Percentiles rank a stretch among this genome's conserved stretches.
These are phyloP conservation scores for Alitta virens DNA, from an alignment of 2,888 invertebrate species.

Conservation along the genomic window DNA sequence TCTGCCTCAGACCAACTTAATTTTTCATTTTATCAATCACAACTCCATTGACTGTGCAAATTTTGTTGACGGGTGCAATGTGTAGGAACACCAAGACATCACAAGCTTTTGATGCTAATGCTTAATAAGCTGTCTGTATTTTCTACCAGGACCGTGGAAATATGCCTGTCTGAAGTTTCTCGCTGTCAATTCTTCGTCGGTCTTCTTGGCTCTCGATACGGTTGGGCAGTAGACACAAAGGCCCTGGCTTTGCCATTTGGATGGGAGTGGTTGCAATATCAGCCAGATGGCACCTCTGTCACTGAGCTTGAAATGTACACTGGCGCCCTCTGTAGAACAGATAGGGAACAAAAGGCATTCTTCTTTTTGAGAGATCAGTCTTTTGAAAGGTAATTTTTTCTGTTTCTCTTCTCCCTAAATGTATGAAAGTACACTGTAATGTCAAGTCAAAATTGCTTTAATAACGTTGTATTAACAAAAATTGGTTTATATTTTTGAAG, in stretches of 20 bases:
- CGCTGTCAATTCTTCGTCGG: slow-evolving; percentile 58
- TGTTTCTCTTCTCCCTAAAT: too few species aligned
- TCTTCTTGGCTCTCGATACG: slow-evolving; percentile 57
- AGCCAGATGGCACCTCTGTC: slow-evolving; percentile 53
- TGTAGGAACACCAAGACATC: too few species aligned
- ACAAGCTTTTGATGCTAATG: background rate
- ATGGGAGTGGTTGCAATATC: slow-evolving; percentile 53
- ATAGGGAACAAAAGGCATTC: slow-evolving; percentile 43
- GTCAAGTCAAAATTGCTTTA: too few species aligned
- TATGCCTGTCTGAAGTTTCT: slow-evolving; percentile 56
- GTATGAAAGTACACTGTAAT: too few species aligned
- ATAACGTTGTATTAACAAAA: too few species aligned
- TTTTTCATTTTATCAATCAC: too few species aligned
- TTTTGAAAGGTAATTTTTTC: too few species aligned
- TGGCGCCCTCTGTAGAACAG: slow-evolving; percentile 43
- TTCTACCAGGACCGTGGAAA: slow-evolving; percentile 49
- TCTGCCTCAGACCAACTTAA: too few species aligned
- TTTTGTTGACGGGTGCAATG: too few species aligned
- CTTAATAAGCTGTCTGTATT: background rate
- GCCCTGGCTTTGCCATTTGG: slow-evolving; percentile 44
- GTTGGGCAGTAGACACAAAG: slow-evolving; percentile 50
- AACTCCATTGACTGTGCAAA: too few species aligned
- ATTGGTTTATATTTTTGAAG: too few species aligned
- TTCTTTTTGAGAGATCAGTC: slow-evolving; percentile 56
- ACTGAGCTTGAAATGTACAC: slow-evolving; percentile 58